Percentiles rank a stretch among this genome's conserved stretches.
Conservation (phyloP, 2,797 vertebrate species). For the Cuniculus paca region DNA sequence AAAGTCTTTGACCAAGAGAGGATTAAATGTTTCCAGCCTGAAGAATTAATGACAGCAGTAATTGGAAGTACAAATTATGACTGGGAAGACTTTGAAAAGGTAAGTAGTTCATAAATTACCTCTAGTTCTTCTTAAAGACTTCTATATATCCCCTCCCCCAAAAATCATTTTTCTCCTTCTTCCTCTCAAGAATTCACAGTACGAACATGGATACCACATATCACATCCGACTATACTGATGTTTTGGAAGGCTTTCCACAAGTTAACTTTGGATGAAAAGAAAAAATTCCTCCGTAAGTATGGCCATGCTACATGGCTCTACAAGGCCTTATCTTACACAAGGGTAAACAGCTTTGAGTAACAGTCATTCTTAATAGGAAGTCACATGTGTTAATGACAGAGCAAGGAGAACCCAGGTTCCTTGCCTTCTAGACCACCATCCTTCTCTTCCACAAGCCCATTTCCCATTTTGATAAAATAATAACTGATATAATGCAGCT, state of each 20-base stretch:
- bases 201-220: conserved; percentile 62
- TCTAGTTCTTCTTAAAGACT: neutral
- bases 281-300: conserved; percentile 87
- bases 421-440: neutral
- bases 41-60: conserved; percentile 83
- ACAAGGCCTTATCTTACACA: neutral
- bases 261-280: conserved; percentile 83
- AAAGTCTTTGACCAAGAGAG: conserved; percentile 78
- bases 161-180: neutral
- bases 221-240: conserved; percentile 83
- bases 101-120: conserved; percentile 29
- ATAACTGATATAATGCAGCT: neutral
- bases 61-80: conserved; percentile 83
- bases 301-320: neutral
- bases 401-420: neutral
- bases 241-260: conserved; percentile 88
- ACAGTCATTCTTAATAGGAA: neutral
- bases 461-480: neutral
- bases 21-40: conserved; percentile 81
- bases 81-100: conserved; percentile 86
- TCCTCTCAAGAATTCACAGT: conserved; percentile 79
- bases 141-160: neutral
- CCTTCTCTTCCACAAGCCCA: neutral
- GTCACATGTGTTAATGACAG: neutral
- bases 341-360: neutral